Base-by-base conservation (phyloP, 2,888 invertebrate genomes). In the Ectemnius cavifrons region DNA sequence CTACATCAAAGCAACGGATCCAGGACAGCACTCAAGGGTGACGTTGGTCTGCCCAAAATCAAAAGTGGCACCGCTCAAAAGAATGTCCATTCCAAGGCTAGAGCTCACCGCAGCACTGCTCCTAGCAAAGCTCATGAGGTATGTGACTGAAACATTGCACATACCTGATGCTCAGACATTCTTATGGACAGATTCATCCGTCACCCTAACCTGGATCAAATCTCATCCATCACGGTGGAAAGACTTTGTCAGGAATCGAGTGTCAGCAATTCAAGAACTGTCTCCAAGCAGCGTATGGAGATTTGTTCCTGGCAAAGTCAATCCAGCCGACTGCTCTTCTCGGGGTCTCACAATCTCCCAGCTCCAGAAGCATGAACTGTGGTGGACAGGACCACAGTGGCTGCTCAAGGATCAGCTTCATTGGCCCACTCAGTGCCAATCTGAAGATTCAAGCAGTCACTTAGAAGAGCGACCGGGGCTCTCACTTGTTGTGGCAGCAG, bases 101-200 rank as follows among this genome's bases (percentile, higher is more conserved):
- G 82, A 85, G 45, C 66, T 87, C 16, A 73, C 77, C n/a, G 78
- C 73, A 28, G 80, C 82, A 14, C 47, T 74, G 23, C 52, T 84
- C 0, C 63, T 78, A 0, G 49, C 80, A 0, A 70, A 71, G 27
- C 60, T 80, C 14, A 67, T 68, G 0, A 49, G 59, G 3, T 52
- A 77, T 23, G 67, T 80, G 6, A 71, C 57, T 20, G 28, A 70
- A 11, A 63, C 58, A 23, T 47, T 76, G 5, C 14, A 62, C 4
- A 13, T 60, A 13, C 23, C n/a, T 2, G 45, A 46, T 5, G n/a
- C n/a, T n/a, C 1, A 0, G 11, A 66, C 52, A 5, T 16, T 27
- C 8, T 16, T 75, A 16, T 79, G 78, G 72, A 81, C 79, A 0
- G 78, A 79, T 5, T 79, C 75, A 11, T 20, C 63, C 6, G 63